These are phyloP conservation scores for Venusia cambrica DNA, from an alignment of 2,888 invertebrate genomes.

Conservation along the genomic window DNA sequence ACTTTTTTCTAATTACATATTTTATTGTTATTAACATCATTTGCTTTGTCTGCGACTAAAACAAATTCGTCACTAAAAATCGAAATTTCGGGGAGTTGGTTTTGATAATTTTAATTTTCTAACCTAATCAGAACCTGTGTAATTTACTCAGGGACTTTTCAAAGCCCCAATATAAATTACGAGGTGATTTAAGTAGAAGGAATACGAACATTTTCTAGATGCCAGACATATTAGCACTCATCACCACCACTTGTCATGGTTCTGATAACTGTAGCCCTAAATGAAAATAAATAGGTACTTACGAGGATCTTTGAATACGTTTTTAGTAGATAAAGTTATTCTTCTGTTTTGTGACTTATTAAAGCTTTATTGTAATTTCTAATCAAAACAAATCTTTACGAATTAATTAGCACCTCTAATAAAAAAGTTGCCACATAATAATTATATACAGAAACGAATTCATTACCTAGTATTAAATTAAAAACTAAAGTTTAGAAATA, in stretches of 20 bases:
- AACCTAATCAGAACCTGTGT: slow-evolving; percentile 82
- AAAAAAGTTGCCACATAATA: slow-evolving; percentile 66
- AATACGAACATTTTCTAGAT: slow-evolving; percentile 59
- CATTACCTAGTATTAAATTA: slow-evolving; percentile 68
- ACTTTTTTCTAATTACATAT: slow-evolving; percentile 14
- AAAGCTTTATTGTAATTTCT: slow-evolving; percentile 47
- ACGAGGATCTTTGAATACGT: slow-evolving; percentile 27
- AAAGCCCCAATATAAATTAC: slow-evolving; percentile 73
- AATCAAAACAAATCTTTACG: slow-evolving; percentile 31
- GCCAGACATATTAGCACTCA: slow-evolving; percentile 65
- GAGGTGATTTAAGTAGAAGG: slow-evolving; percentile 81
- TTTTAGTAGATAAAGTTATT: slow-evolving; percentile 11
- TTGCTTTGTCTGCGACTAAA: slow-evolving; percentile 42
- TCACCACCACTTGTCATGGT: slow-evolving; percentile 70
- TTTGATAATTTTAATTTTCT: slow-evolving; percentile 48
- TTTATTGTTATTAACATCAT: slow-evolving; percentile 28
- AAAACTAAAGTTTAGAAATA: slow-evolving; percentile 60
- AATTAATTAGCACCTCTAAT: slow-evolving; percentile 67
- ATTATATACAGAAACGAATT: slow-evolving; percentile 70
- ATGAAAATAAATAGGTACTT: slow-evolving; percentile 40
- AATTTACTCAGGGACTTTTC: slow-evolving; percentile 72
- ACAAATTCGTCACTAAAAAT: slow-evolving; percentile 54
- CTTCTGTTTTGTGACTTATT: slow-evolving; percentile 59
- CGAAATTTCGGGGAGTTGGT: slow-evolving; percentile 58
- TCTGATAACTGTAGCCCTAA: slow-evolving; percentile 73